These are phyloP conservation scores for Helogale parvula DNA, from an alignment of 2,113 vertebrate genomes.

Conservation along the genomic window DNA sequence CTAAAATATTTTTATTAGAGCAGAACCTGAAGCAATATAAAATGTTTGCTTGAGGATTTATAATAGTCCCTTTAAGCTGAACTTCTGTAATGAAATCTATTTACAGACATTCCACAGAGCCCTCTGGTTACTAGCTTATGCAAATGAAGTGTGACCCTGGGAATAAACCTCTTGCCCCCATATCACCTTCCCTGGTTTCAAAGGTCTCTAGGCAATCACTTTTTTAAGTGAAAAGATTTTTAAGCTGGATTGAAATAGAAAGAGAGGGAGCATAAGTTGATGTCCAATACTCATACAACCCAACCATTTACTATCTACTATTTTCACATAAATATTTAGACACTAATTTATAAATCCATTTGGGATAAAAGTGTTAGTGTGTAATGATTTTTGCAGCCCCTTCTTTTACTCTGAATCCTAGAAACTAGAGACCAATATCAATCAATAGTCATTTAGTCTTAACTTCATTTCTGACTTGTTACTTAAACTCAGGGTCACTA, in stretches of 20 bases:
- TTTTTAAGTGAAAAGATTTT: slow-evolving; percentile 83
- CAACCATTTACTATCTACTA: slow-evolving; percentile 36
- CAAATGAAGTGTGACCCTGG: slow-evolving; percentile 88
- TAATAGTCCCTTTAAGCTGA: slow-evolving; percentile 89
- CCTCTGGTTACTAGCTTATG: slow-evolving; percentile 88
- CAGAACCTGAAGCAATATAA: slow-evolving; percentile 89
- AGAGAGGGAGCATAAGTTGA: slow-evolving; percentile 65
- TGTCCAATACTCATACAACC: slow-evolving; percentile 55
- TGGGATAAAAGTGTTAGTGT: slow-evolving; percentile 52
- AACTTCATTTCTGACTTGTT: slow-evolving; percentile 74
- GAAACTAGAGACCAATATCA: slow-evolving; percentile 59
- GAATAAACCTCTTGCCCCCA: slow-evolving; percentile 86
- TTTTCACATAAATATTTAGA: slow-evolving; percentile 74
- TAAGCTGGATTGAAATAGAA: slow-evolving; percentile 79
- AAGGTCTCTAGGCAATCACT: slow-evolving; percentile 84
- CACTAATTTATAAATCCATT: slow-evolving; percentile 67
- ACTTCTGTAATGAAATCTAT: slow-evolving; percentile 92
- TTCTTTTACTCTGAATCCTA: slow-evolving; percentile 52
- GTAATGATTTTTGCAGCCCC: slow-evolving; percentile 50
- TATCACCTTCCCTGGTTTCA: slow-evolving; percentile 84
- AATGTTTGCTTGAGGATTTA: slow-evolving; percentile 90
- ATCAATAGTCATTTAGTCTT: slow-evolving; percentile 76
- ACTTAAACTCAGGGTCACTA: slow-evolving; percentile 37
- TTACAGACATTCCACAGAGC: slow-evolving; percentile 89
- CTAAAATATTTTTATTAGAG: slow-evolving; percentile 90